Conservation (phyloP, 2,888 invertebrate genomes). For the Scaptomyza reducta region DNA sequence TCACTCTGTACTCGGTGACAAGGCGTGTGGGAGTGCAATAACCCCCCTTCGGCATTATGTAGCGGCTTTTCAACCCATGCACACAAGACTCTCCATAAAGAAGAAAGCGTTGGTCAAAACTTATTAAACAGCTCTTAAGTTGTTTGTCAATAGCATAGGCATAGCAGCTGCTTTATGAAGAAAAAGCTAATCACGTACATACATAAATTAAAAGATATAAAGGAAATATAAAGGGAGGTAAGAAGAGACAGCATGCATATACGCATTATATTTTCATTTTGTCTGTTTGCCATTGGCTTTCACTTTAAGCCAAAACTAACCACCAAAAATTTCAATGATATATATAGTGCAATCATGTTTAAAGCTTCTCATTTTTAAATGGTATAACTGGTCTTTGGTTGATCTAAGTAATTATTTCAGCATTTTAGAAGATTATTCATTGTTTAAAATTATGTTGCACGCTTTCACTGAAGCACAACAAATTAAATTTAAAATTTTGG, state of each 20-base stretch:
- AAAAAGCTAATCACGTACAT: constrained; percentile 33
- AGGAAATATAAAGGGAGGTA: neutral
- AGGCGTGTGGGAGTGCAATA: constrained; percentile 25
- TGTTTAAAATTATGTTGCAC: neutral
- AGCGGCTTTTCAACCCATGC: constrained; percentile 27
- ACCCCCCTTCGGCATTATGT: constrained; percentile 29
- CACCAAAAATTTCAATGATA: constrained; percentile 3
- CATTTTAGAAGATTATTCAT: neutral
- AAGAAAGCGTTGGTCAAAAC: constrained; percentile 59
- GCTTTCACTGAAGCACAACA: neutral
- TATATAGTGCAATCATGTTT: constrained; percentile 4
- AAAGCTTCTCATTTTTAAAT: constrained; percentile 1
- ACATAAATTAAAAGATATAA: neutral
- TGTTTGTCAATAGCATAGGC: constrained; percentile 57
- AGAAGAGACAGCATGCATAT: constrained; percentile 15
- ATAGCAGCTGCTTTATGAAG: constrained; percentile 16
- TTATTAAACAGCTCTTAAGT: constrained; percentile 42
- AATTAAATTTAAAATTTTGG: neutral
- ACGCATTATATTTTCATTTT: constrained; percentile 12
- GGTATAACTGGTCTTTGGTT: constrained; percentile 3
- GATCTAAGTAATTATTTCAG: neutral
- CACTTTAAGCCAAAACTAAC: constrained; percentile 31
- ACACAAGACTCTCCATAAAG: neutral
- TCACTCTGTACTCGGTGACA: constrained; percentile 13
- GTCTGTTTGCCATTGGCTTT: constrained; percentile 30